Conservation (phyloP, 2,888 invertebrate species). For the Ptychoptera contaminata region DNA sequence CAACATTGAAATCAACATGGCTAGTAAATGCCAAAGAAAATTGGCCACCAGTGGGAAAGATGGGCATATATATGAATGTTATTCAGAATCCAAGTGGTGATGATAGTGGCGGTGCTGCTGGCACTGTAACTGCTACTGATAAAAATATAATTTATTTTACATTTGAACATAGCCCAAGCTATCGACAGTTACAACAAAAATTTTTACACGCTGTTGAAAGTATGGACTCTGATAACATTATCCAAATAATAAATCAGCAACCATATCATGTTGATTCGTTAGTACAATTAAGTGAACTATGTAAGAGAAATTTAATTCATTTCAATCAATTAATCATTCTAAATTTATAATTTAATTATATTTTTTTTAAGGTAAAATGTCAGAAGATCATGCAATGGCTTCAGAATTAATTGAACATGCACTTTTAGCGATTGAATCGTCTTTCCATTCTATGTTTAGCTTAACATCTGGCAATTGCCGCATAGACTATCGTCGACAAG, state of each 20-base stretch:
- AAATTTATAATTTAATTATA: not conserved
- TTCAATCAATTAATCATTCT: not conserved
- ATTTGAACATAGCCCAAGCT: constrained; percentile 58
- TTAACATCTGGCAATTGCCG: constrained; percentile 55
- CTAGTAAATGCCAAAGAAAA: constrained; percentile 52
- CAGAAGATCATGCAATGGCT: constrained; percentile 63
- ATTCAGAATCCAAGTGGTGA: constrained; percentile 23
- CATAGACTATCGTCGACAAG: constrained; percentile 61
- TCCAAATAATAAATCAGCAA: constrained; percentile 54
- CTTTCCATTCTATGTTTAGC: constrained; percentile 67
- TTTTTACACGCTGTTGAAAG: constrained; percentile 67
- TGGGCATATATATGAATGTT: constrained; percentile 55
- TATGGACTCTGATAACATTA: constrained; percentile 60
- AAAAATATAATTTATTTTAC: constrained; percentile 41
- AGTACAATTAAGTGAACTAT: constrained; percentile 66
- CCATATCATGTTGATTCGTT: constrained; percentile 70
- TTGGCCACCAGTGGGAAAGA: constrained; percentile 55
- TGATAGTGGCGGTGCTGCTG: constrained; percentile 12
- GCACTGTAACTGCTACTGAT: constrained; percentile 22
- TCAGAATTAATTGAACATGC: constrained; percentile 67
- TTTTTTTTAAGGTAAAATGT: constrained; percentile 32
- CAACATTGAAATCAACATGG: constrained; percentile 45
- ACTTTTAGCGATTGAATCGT: constrained; percentile 57
- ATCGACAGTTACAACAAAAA: constrained; percentile 54
- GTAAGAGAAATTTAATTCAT: constrained; percentile 31